Conservation (phyloP, 1,140 invertebrate species). For the Eubasilissa regina region DNA sequence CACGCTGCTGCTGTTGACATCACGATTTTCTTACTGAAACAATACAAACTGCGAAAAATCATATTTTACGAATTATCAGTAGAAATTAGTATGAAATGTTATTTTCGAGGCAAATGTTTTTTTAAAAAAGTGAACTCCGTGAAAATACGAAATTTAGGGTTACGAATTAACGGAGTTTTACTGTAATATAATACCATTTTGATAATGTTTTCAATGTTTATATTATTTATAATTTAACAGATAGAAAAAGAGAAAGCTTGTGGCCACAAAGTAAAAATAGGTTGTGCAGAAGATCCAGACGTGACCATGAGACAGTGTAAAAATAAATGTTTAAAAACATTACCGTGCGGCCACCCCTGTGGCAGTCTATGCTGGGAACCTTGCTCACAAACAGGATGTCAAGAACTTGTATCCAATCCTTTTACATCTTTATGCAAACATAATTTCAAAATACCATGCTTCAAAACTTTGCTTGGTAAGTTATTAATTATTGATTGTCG, state of each 20-base stretch:
- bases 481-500: no score
- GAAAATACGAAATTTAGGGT: no score
- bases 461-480: conserved; percentile 23
- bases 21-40: no score
- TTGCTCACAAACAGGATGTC: conserved; percentile 67
- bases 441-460: conserved; percentile 66
- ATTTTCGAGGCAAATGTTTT: no score
- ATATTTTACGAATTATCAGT: no score
- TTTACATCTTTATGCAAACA: conserved; percentile 68
- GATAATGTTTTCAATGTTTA: no score
- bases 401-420: conserved; percentile 52
- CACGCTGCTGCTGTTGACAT: no score
- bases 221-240: conserved; percentile 50
- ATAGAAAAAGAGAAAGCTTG: conserved; percentile 69
- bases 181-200: no score
- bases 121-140: no score
- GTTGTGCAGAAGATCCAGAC: conserved; percentile 66
- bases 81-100: no score
- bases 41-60: no score
- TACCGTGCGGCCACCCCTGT: conserved; percentile 71
- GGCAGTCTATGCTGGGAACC: conserved; percentile 67
- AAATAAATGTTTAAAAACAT: conserved; percentile 65
- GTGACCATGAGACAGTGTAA: conserved; percentile 64
- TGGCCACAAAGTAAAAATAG: conserved; percentile 64
- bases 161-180: no score